phyloP scores from a whole-genome alignment of 2,113 vertebrate species.

The Uropsilus gracilis region DNA sequence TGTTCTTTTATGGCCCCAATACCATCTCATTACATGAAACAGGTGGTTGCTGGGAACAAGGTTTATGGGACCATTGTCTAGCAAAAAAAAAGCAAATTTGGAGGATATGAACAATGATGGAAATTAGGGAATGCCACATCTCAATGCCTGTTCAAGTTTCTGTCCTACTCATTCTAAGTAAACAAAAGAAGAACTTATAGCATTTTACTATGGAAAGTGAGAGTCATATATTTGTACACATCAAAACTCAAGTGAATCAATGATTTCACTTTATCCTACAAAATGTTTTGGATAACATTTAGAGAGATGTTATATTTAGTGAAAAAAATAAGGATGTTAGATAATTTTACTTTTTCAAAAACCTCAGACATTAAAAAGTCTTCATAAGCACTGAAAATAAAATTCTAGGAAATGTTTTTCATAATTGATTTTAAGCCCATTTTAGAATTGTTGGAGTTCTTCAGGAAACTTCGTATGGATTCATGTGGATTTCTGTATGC shows the following conservation, averaged over 20 bases:
- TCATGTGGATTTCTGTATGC: background rate
- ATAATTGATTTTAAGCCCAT: background rate
- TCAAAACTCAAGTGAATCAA: background rate
- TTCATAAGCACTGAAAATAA: background rate
- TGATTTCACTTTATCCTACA: background rate
- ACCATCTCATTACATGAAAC: background rate
- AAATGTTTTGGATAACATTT: background rate
- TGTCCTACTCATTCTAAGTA: background rate
- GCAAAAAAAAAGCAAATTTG: background rate
- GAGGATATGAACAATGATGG: background rate
- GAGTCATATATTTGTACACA: background rate
- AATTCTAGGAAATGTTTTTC: background rate
- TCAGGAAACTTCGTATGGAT: background rate
- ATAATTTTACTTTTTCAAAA: background rate
- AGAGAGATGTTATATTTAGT: background rate
- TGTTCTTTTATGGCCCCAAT: background rate
- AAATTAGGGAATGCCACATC: background rate
- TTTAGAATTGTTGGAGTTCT: slow-evolving; percentile 1
- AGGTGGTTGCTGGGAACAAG: background rate
- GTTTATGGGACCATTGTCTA: background rate
- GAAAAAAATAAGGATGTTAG: background rate
- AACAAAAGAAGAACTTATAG: background rate
- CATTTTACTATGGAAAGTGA: background rate
- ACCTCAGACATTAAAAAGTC: background rate
- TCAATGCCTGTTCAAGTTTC: slow-evolving; percentile 16